Base-by-base conservation (phyloP, 2,113 vertebrate genomes). In the Elephantulus edwardii region DNA sequence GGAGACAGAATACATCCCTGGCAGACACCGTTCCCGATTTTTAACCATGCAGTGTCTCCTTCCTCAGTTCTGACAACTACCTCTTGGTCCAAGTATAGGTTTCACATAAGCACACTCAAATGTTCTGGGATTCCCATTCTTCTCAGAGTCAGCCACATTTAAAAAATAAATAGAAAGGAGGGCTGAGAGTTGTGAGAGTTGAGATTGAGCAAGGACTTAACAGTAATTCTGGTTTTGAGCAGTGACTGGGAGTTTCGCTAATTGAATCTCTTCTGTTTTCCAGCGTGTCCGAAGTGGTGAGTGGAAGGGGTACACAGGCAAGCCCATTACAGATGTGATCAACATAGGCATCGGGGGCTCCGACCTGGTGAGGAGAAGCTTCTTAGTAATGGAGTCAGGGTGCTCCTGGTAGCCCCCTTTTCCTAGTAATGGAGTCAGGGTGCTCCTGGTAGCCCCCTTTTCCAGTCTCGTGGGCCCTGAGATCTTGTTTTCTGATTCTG, bases 301-400 rank as follows among this genome's bases (percentile, higher is more conserved):
- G 35, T 99, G 99, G 99, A 99, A 99, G 84, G 99, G 99, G 42
- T 99, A 98, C 97, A 98, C 98, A 0, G 99, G 99, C 9, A 99
- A 99, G 95, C 10, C 98, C 91, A 99, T 99, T 92, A 99, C 98
- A 0, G 99, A 99, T 42, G 97, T 99, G 33, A 98, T 99, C 93
- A 99, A 99, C 81, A 90, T 99, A 0, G 99, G 99, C 50, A 99
- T 99, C 2, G 99, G 99, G 33, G 99, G 99, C 92, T 99, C 99
- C 60, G 99, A 99, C 92, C 97, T 99, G 97, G 99, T 99, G 95
- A 98, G 98, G 26, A 91, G 44, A 20, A 7, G 58, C 13, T 3
- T 4, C 20, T 50, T 19, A 6, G 77, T 84, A 50, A 6, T 20
- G 35, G 76, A 60, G 24, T 26, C 64, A 38, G 28, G 14, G n/a